Evolutionary conservation across 2,888 invertebrate species (phyloP).

Genomic region (Tipula vernalis): DNA sequence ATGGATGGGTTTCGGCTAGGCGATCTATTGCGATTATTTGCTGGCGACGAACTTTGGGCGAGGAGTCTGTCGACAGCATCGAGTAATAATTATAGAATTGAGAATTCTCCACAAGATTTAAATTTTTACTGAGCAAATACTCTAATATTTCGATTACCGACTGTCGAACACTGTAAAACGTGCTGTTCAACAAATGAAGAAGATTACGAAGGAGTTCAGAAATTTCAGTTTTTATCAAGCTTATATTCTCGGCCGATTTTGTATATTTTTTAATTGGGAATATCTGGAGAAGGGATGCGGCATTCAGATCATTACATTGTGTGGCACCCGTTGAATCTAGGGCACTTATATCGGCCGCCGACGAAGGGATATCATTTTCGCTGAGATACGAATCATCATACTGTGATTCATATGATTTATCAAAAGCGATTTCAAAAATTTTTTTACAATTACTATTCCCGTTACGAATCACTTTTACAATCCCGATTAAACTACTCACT

Average conservation of each 20-base stretch:
- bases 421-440: neutral
- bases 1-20: neutral
- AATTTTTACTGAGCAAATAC: neutral
- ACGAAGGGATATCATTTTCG: neutral
- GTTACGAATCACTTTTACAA: neutral
- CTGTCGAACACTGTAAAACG: neutral
- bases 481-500: neutral
- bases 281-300: neutral
- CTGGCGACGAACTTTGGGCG: neutral
- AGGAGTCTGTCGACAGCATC: neutral
- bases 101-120: neutral
- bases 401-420: neutral
- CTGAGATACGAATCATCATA: neutral
- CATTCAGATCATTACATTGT: neutral
- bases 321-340: neutral
- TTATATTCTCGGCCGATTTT: neutral
- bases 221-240: neutral
- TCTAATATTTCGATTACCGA: neutral
- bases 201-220: neutral
- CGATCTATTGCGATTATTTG: neutral
- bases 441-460: neutral
- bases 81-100: neutral
- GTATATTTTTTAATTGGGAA: neutral
- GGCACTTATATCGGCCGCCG: neutral
- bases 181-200: neutral